Base-by-base conservation (phyloP, 1,140 invertebrate species). In the Trypoxylus dichotomus region DNA sequence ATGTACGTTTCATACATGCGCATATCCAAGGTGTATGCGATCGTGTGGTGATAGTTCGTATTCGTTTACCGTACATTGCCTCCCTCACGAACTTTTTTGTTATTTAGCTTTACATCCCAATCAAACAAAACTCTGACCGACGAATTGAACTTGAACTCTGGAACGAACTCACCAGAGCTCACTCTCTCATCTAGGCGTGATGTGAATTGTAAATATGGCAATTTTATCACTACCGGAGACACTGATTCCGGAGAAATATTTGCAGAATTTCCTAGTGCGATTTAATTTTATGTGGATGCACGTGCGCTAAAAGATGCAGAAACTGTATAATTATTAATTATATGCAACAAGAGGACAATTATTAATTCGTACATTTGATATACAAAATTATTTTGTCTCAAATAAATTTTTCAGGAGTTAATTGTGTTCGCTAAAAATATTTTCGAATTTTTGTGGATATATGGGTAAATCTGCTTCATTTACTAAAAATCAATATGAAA, bases 141-240 rank as follows among this genome's bases (percentile, higher is more conserved):
- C 47, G 47, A 54, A 54, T 54, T 54, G 47, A 54, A 54, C 47
- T 54, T 54, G 47, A 54, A 54, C 47, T n/a, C 47, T 13, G 47
- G 47, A 6, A 54, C 47, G 15, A 19, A 54, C 19, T 54, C 47
- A n/a, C 47, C 19, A 13, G 15, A 19, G 19, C 19, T 54, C 47
- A n/a, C 47, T 54, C 47, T 54, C 47, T 54, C 19, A 15, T n/a
- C 47, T n/a, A 54, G 47, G 47, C 47, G 47, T 54, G 47, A 54
- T 19, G 47, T 6, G 47, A 15, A 54, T 54, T 5, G 47, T 54
- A 54, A 54, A 19, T 15, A 7, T 3, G 15, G 47, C 47, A n/a
- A 54, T 19, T 54, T 54, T 54, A 54, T 54, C 47, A n/a, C n/a
- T 54, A 54, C 19, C 15, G n/a, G 47, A 6, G 19, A 19, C 7